Conservation (phyloP, 2,888 invertebrate species). For the Blera fallax region DNA sequence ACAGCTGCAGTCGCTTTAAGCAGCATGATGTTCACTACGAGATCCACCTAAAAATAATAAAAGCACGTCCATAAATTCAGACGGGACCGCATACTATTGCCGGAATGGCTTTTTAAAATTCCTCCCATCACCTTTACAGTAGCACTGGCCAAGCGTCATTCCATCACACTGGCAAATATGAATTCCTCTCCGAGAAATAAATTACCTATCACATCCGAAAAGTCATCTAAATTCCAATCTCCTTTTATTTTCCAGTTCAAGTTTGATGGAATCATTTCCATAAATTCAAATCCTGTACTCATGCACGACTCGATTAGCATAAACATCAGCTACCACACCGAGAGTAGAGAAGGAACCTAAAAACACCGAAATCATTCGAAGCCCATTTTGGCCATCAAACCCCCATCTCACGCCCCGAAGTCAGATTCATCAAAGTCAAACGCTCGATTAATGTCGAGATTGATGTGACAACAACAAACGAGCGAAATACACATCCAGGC, state of each 20-base stretch:
- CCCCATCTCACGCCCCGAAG: not conserved
- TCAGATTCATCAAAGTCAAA: slow-evolving; percentile 63
- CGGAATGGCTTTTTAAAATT: slow-evolving; percentile 9
- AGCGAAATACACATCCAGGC: not conserved
- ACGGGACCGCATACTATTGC: not conserved
- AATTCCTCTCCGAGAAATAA: slow-evolving; percentile 42
- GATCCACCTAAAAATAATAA: not conserved
- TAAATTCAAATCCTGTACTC: slow-evolving; percentile 53
- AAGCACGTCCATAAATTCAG: not conserved
- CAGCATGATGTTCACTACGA: not conserved
- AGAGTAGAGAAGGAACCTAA: not conserved
- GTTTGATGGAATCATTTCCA: slow-evolving; percentile 54
- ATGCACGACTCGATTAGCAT: slow-evolving; percentile 43
- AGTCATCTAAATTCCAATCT: slow-evolving; percentile 62
- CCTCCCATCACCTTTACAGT: slow-evolving; percentile 11
- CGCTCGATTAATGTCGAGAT: slow-evolving; percentile 62
- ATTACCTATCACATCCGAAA: slow-evolving; percentile 42
- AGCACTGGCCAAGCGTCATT: slow-evolving; percentile 4
- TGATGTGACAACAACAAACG: slow-evolving; percentile 59
- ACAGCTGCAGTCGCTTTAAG: not conserved
- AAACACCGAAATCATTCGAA: slow-evolving; percentile 33
- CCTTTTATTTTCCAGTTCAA: slow-evolving; percentile 24
- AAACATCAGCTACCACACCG: slow-evolving; percentile 17
- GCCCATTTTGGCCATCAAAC: slow-evolving; percentile 5
- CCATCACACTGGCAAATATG: slow-evolving; percentile 13